phyloP scores from a whole-genome alignment of 2,797 vertebrate species.

The Enteromius radiatus region DNA sequence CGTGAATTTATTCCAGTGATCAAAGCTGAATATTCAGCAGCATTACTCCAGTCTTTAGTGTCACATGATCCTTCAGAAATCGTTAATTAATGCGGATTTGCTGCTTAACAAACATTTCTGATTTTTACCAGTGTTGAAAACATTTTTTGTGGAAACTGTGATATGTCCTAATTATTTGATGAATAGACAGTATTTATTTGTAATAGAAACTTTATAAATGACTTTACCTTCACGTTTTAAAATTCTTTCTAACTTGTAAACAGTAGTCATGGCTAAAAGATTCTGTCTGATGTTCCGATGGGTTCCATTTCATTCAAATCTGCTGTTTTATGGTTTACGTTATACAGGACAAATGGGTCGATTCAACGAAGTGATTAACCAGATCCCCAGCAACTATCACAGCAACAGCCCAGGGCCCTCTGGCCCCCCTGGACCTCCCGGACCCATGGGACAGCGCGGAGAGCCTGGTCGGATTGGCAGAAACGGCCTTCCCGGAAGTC shows the following conservation, averaged over 20 bases:
- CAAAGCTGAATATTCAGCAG: background rate
- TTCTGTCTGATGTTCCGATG: background rate
- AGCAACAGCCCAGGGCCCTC: conserved; percentile 89
- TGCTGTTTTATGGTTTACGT: background rate
- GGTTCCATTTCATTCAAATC: conserved; percentile 8
- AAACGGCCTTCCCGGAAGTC: conserved; percentile 89
- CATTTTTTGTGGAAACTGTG: background rate
- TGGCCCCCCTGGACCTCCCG: conserved; percentile 84
- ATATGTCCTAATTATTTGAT: background rate
- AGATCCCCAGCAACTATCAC: conserved; percentile 91
- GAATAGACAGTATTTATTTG: background rate
- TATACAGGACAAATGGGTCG: conserved; percentile 88
- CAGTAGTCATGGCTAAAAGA: background rate
- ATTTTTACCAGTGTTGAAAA: background rate
- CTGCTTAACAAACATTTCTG: background rate
- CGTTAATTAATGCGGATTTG: background rate
- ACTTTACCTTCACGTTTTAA: background rate
- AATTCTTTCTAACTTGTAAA: background rate
- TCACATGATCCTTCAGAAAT: background rate
- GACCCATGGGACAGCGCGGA: conserved; percentile 84
- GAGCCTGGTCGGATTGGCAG: conserved; percentile 88
- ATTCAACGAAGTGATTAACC: conserved; percentile 92
- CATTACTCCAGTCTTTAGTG: background rate
- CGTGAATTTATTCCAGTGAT: background rate
- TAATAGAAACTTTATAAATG: background rate